Conservation (phyloP, 92 coral and sea anemone species). For the Porites lobata region DNA sequence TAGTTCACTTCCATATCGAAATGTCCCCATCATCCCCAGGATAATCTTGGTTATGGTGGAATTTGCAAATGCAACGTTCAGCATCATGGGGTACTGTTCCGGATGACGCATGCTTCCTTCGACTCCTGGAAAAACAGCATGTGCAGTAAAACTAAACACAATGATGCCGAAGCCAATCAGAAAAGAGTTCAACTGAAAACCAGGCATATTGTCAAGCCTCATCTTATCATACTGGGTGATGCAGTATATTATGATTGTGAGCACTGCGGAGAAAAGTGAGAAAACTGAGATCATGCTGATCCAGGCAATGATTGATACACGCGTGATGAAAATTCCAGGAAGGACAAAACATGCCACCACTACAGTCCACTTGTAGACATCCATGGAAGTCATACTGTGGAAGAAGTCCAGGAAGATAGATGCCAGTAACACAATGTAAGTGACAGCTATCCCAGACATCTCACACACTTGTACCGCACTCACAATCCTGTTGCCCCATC, state of each 20-base stretch:
- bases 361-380: slow-evolving; percentile 51
- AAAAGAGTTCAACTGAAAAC: slow-evolving; percentile 39
- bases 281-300: slow-evolving; percentile 58
- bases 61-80: slow-evolving; percentile 43
- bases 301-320: slow-evolving; percentile 59
- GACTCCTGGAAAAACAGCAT: slow-evolving; percentile 61
- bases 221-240: slow-evolving; percentile 37
- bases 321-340: slow-evolving; percentile 50
- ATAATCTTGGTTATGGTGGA: slow-evolving; percentile 29
- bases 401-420: slow-evolving; percentile 42
- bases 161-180: slow-evolving; percentile 50
- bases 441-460: slow-evolving; percentile 57
- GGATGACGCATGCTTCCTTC: slow-evolving; percentile 56
- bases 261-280: slow-evolving; percentile 33
- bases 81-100: slow-evolving; percentile 46
- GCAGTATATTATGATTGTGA: slow-evolving; percentile 43
- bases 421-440: slow-evolving; percentile 36
- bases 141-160: slow-evolving; percentile 56
- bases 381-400: slow-evolving; percentile 30
- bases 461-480: slow-evolving; percentile 48
- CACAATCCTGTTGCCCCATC: slow-evolving; percentile 53
- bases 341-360: slow-evolving; percentile 45
- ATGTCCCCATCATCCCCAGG: slow-evolving; percentile 31
- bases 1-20: slow-evolving; percentile 29
- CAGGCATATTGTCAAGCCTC: slow-evolving; percentile 49